Base-by-base conservation (phyloP, 1,140 invertebrate species). In the Oreohelix idahoensis region DNA sequence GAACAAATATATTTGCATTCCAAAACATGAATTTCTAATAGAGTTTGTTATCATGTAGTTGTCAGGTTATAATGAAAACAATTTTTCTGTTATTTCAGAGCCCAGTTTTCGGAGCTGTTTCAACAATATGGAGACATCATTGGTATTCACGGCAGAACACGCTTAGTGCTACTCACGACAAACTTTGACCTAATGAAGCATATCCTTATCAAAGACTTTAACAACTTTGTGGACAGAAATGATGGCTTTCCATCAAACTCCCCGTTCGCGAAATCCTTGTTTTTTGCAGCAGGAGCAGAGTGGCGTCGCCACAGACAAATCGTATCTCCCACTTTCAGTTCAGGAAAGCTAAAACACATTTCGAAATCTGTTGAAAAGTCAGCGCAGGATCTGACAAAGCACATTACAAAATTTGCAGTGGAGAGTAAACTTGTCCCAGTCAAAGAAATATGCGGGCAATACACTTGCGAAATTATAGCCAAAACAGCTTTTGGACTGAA, bases 201-300 rank as follows among this genome's bases (percentile, higher is more conserved):
- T 11, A 69, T 79, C 5, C 58, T 79, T 10, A 45, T 79, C 77
- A 79, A 79, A 69, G 77, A 79, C 39, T 79, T 79, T 58, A 79
- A 79, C 77, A 79, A 79, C 58, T 79, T 79, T 38, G 36, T 69
- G 1, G 53, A 69, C 58, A 49, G 77, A n/a, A 5, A 8, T 10
- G 53, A 63, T 20, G n/a, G 5, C 29, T n/a, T 79, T 29, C 17
- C 38, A 1, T 39, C 77, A 15, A 79, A 1, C 17, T 69, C 53
- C 15, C 32, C 77, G 10, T 69, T 79, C n/a, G 53, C 17, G 35
- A 39, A 35, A 36, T 35, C 32, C 13, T 38, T 79, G 26, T 79
- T 79, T 32, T 79, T 79, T 79, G 32, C 39, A 8, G n/a, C 2
- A 23, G 77, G 53, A 5, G 1, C 29, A 10, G 77, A 63, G 1